These are phyloP conservation scores for Drosophila acutilabella DNA, from an alignment of 2,888 invertebrate genomes.

Conservation along the genomic window DNA sequence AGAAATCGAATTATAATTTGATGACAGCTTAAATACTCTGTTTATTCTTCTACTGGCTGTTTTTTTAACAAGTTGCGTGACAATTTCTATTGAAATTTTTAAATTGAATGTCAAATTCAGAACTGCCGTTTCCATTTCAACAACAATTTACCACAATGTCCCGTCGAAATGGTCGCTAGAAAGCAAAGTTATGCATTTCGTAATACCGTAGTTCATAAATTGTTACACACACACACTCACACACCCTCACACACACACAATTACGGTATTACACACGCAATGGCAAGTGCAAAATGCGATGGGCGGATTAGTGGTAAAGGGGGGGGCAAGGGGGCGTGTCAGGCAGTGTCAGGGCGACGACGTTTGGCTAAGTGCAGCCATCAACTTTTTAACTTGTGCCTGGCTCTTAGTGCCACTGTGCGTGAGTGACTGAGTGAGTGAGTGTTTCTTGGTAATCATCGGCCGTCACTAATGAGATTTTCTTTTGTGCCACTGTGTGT, in stretches of 20 bases:
- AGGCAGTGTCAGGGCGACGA: slow-evolving; percentile 65
- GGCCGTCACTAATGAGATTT: slow-evolving; percentile 64
- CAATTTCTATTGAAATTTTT: not conserved
- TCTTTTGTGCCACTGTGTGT: slow-evolving; percentile 14
- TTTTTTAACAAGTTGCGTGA: slow-evolving; percentile 6
- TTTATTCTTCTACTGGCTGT: too few species aligned
- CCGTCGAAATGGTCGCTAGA: slow-evolving; percentile 18
- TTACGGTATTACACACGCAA: slow-evolving; percentile 26
- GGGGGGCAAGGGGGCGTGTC: slow-evolving; percentile 33
- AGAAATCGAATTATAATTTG: too few species aligned
- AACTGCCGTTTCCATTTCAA: slow-evolving; percentile 18
- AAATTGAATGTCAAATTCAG: not conserved
- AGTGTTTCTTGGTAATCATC: slow-evolving; percentile 52
- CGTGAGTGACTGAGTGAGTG: slow-evolving; percentile 9
- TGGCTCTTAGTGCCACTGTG: slow-evolving; percentile 34
- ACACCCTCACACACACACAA: slow-evolving; percentile 15
- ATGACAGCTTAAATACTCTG: too few species aligned
- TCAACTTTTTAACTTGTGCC: slow-evolving; percentile 62
- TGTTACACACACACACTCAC: slow-evolving; percentile 16
- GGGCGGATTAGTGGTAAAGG: not conserved
- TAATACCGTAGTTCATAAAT: slow-evolving; percentile 40
- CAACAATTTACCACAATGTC: slow-evolving; percentile 32
- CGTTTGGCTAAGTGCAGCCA: slow-evolving; percentile 65
- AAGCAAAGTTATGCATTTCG: slow-evolving; percentile 20
- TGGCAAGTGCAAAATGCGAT: slow-evolving; percentile 37